Conservation (phyloP, 2,797 vertebrate genomes). For the Lepidocolaptes lacrymiger region DNA sequence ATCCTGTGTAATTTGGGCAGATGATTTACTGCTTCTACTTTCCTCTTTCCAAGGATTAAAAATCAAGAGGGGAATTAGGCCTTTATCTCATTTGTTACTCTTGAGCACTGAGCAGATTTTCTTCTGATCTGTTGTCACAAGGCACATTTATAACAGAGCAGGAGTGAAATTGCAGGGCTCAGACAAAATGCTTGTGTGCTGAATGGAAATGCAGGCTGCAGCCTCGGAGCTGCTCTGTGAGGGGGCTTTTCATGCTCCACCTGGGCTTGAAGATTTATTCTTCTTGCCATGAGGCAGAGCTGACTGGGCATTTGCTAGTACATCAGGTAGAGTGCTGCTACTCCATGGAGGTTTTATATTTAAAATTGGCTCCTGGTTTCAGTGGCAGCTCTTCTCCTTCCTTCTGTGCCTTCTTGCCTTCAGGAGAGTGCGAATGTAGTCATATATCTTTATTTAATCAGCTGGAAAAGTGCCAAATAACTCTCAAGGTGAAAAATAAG, state of each 20-base stretch:
- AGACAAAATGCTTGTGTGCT: not conserved
- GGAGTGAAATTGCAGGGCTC: not conserved
- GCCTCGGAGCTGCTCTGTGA: not conserved
- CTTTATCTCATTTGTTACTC: not conserved
- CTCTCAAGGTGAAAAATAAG: constrained; percentile 32
- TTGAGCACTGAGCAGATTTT: not conserved
- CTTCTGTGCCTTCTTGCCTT: not conserved
- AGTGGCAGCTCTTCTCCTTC: not conserved
- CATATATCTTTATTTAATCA: not conserved
- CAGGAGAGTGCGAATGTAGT: not conserved
- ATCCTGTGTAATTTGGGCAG: not conserved
- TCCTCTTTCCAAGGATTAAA: not conserved
- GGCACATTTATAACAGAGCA: not conserved
- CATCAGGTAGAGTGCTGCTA: not conserved
- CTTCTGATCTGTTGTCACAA: not conserved
- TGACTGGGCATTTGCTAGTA: not conserved
- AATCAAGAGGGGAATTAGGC: not conserved
- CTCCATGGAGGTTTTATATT: not conserved
- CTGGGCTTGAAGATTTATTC: not conserved
- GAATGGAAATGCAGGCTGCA: not conserved
- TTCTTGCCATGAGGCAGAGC: not conserved
- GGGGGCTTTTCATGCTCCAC: not conserved
- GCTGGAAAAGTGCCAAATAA: not conserved
- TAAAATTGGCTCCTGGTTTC: not conserved
- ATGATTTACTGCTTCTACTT: not conserved